Conservation (phyloP, 2,797 vertebrate species). For the Pterois miles region DNA sequence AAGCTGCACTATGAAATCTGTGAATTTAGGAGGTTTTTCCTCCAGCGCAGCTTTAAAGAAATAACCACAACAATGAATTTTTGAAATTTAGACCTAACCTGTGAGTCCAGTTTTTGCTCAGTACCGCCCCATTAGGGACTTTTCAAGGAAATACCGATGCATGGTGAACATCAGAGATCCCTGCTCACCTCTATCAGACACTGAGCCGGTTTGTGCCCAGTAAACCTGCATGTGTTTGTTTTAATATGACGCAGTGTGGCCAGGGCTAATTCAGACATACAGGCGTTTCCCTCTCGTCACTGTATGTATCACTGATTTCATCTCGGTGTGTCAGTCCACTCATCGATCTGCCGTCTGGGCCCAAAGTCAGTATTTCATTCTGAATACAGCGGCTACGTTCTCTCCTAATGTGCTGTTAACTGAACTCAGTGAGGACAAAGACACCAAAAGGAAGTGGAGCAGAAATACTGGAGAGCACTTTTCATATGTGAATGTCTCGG, state of each 20-base stretch:
- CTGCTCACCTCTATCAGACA: slow-evolving; percentile 59
- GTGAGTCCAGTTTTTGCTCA: neutral
- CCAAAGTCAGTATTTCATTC: slow-evolving; percentile 4
- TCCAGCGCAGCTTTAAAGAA: neutral
- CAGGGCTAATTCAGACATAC: neutral
- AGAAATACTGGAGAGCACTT: slow-evolving; percentile 29
- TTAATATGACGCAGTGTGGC: slow-evolving; percentile 36
- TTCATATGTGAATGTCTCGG: slow-evolving; percentile 37
- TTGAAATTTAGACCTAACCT: neutral
- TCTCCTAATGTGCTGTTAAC: neutral
- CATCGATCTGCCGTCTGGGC: slow-evolving; percentile 3
- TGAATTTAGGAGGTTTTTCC: neutral
- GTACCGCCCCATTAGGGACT: neutral
- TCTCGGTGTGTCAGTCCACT: slow-evolving; percentile 3
- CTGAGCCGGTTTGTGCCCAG: neutral
- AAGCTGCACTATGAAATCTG: neutral
- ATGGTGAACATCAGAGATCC: neutral
- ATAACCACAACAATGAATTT: neutral
- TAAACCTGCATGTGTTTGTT: slow-evolving; percentile 34
- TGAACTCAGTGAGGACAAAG: neutral
- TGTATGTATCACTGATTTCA: neutral
- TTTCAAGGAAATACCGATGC: neutral
- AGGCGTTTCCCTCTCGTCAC: neutral
- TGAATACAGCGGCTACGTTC: slow-evolving; percentile 12
- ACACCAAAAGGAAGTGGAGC: neutral